These are phyloP conservation scores for Platyrinchus mystaceus DNA, from an alignment of 2,797 vertebrate genomes.

Conservation along the genomic window DNA sequence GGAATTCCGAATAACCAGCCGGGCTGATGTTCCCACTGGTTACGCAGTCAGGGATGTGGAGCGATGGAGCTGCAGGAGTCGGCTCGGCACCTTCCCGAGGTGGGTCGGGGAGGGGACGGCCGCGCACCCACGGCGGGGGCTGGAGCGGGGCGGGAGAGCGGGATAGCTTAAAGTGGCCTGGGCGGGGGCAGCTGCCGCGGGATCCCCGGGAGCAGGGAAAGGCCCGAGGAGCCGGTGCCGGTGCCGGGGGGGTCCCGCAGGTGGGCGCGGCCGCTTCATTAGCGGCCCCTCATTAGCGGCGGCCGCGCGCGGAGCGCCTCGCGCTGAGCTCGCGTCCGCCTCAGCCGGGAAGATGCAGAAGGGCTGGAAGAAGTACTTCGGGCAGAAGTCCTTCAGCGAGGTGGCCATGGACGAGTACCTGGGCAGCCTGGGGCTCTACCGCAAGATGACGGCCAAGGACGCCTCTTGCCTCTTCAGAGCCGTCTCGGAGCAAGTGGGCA, in stretches of 20 bases:
- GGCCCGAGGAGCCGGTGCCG: neutral
- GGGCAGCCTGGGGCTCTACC: conserved; percentile 87
- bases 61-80: rapidly evolving
- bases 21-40: rapidly evolving
- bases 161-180: neutral
- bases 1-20: rapidly evolving
- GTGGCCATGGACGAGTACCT: conserved; percentile 95
- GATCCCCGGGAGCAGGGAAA: rapidly evolving
- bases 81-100: rapidly evolving
- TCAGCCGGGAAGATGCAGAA: conserved; percentile 83
- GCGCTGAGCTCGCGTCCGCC: neutral
- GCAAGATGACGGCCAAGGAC: conserved; percentile 93
- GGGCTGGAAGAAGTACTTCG: conserved; percentile 88
- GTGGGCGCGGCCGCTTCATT: neutral
- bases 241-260: neutral
- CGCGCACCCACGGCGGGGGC: neutral
- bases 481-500: conserved; percentile 90
- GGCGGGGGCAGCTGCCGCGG: neutral
- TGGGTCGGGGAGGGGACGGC: neutral
- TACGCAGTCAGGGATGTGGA: rapidly evolving
- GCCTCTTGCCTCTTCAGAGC: conserved; percentile 93
- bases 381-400: conserved; percentile 77
- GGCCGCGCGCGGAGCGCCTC: neutral
- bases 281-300: neutral
- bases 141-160: neutral